Evolutionary conservation across 2,888 invertebrate species (phyloP), one percentile per base, ranked within the genome.

Genomic region (Matsumyia berberina): DNA sequence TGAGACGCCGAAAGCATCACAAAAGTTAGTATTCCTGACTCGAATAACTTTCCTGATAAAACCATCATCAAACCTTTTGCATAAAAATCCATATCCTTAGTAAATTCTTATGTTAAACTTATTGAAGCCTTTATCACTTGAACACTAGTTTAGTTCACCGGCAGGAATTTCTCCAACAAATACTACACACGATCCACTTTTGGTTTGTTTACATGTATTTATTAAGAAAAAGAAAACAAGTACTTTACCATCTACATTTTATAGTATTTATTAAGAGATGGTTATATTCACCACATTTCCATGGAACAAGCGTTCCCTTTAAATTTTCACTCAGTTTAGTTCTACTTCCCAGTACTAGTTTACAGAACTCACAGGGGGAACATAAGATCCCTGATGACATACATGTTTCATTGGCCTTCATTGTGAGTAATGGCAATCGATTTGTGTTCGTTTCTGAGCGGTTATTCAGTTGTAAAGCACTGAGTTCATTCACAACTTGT

Each of bases 211-310:
- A 24, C 24, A 24, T 24, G 24, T 24, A 24, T 24, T 24, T 24
- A 24, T 24, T 24, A 24, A 24, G 4, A 9, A 12, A 0, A 8
- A 39, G 5, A 39, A 5, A 7, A 46, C 46, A 35, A n/a, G n/a
- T 67, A 33, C 39, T 53, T 42, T 46, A 83, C 73, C 83, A 79
- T 64, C 73, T 74, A 70, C 83, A 83, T 69, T 79, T 83, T 12
- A 83, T 57, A 31, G 82, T 73, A 33, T 78, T 67, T 46, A 78
- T 19, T 11, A 78, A 57, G 7, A 69, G 55, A 37, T 79, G 55
- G 37, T 79, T 79, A 19, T 64, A 74, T 11, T 69, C 73, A 5
- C 62, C 51, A 17, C 79, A 83, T 31, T 79, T 67, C 73, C 72
- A 79, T 15, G 79, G 73, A 3, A 67, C 19, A 0, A 83, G 55